A percentile compares a stretch with the other conserved stretches of the same genome.
Evolutionary conservation across 1,140 invertebrate genomes (phyloP).

Genomic region (Drosophila micromelanica): DNA sequence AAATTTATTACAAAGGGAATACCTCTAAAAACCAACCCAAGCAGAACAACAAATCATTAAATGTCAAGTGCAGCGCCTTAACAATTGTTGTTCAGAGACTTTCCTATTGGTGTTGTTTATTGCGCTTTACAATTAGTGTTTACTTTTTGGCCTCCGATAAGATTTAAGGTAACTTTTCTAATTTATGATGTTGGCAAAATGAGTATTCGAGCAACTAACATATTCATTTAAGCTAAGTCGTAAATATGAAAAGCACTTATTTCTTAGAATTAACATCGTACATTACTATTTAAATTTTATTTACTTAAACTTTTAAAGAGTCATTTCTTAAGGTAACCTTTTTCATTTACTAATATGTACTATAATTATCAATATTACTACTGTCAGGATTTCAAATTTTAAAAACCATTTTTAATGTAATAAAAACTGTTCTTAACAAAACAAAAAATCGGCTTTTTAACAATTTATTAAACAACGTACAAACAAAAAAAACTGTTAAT

Average conservation of each 20-base stretch:
- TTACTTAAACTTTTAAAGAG: neutral
- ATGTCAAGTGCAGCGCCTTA: conserved; percentile 19
- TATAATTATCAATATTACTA: too few species aligned
- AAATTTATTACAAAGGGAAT: conserved; percentile 33
- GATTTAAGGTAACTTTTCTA: neutral
- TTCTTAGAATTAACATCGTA: neutral
- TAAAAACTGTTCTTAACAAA: too few species aligned
- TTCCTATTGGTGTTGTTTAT: conserved; percentile 31
- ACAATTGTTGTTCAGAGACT: neutral
- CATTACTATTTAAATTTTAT: neutral
- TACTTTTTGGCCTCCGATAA: conserved; percentile 11
- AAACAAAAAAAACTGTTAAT: too few species aligned
- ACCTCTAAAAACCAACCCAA: neutral
- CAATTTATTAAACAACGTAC: too few species aligned
- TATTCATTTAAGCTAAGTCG: neutral
- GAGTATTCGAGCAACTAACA: neutral
- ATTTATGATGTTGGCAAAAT: conserved; percentile 29
- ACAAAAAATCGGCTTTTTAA: too few species aligned
- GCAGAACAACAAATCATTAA: conserved; percentile 11
- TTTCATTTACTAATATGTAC: too few species aligned
- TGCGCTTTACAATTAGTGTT: conserved; percentile 30
- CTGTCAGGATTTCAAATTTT: too few species aligned
- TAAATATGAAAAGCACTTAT: neutral
- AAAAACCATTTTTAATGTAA: too few species aligned
- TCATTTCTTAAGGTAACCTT: too few species aligned